Evolutionary conservation across 2,113 vertebrate genomes (phyloP).

Genomic region (Rhea americana): DNA sequence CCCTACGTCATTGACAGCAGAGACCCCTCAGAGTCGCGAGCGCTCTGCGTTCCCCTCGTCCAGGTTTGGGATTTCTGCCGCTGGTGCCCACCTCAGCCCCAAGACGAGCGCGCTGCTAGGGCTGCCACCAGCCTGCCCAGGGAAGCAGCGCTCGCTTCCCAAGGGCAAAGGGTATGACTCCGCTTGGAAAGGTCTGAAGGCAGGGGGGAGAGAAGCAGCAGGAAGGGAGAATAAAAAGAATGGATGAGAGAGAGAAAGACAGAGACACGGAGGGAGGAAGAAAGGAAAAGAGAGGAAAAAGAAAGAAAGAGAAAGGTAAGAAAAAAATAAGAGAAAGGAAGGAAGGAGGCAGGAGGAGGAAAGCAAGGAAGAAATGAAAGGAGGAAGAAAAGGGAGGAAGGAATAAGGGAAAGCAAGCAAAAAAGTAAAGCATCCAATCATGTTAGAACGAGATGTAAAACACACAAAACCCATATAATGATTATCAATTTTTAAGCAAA

Average conservation of each 20-base stretch:
- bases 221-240: not conserved
- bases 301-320: too few relatives aligned
- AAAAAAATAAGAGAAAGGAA: not conserved
- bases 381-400: not conserved
- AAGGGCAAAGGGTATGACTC: fast-evolving
- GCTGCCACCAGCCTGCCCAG: too few relatives aligned
- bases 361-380: too few relatives aligned
- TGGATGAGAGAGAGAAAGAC: not conserved
- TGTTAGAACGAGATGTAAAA: not conserved
- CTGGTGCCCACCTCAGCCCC: too few relatives aligned
- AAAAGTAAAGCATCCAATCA: not conserved
- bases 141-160: too few relatives aligned
- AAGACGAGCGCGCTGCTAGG: too few relatives aligned
- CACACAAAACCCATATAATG: not conserved
- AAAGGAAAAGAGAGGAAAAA: not conserved
- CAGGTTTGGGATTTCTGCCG: not conserved
- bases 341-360: not conserved
- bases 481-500: slow-evolving; percentile 9
- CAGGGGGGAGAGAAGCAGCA: too few relatives aligned
- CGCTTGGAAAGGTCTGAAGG: not conserved
- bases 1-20: fast-evolving
- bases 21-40: too few relatives aligned
- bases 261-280: too few relatives aligned
- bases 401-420: not conserved
- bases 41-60: fast-evolving